Percentiles rank a stretch among this genome's conserved stretches.
Conservation (phyloP, 1,140 invertebrate genomes). For the Drosophila repleta region DNA sequence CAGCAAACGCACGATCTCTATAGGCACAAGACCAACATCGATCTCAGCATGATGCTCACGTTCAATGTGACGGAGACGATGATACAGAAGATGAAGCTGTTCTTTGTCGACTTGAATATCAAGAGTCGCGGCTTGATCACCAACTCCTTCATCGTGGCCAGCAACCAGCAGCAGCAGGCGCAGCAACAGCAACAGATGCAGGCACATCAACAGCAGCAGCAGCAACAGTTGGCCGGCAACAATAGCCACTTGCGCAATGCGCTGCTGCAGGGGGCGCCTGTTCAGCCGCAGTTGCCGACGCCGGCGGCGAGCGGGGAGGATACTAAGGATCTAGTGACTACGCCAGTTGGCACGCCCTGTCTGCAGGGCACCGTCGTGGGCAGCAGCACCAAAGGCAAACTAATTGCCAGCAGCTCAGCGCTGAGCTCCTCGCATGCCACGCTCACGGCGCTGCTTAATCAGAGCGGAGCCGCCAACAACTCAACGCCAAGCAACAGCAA, state of each 20-base stretch:
- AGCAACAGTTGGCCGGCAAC: constrained; percentile 17
- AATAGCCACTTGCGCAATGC: constrained; percentile 31
- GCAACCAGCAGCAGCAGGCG: constrained; percentile 34
- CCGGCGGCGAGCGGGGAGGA: constrained; percentile 22
- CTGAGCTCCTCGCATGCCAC: constrained; percentile 82
- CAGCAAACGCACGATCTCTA: constrained; percentile 74
- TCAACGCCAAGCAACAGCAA: constrained; percentile 23
- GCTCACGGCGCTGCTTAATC: constrained; percentile 75
- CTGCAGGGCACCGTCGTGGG: constrained; percentile 64
- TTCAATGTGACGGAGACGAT: constrained; percentile 77
- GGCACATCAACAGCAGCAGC: constrained; percentile 3
- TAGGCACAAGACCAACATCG: constrained; percentile 65
- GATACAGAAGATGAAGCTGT: constrained; percentile 81
- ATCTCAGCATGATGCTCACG: constrained; percentile 71
- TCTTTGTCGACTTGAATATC: constrained; percentile 81
- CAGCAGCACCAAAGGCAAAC: constrained; percentile 57
- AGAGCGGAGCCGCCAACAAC: constrained; percentile 40
- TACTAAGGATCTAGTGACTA: constrained; percentile 43
- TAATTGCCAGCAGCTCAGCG: constrained; percentile 51
- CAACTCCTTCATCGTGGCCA: constrained; percentile 71
- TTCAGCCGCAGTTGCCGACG: constrained; percentile 12
- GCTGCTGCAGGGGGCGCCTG: constrained; percentile 19
- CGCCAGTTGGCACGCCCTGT: constrained; percentile 46
- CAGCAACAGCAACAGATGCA: constrained; percentile 20
- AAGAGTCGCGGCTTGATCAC: constrained; percentile 81